Conservation (phyloP, 2,797 vertebrate species). For the Melanogrammus aeglefinus region DNA sequence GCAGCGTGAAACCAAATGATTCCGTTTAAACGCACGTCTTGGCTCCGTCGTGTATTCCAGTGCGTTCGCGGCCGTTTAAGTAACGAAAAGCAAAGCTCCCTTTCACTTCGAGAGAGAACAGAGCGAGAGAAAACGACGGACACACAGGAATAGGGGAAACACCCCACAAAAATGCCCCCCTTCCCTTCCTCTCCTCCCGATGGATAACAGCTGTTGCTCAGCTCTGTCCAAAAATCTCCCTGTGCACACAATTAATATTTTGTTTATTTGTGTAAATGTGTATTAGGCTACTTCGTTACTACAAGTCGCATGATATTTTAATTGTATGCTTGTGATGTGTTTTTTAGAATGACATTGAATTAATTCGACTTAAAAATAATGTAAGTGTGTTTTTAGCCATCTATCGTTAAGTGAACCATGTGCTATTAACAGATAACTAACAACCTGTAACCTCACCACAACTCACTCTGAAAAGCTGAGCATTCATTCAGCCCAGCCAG, state of each 20-base stretch:
- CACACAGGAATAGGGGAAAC: slow-evolving; percentile 36
- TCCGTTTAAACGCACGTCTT: neutral
- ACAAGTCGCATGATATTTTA: neutral
- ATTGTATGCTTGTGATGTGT: neutral
- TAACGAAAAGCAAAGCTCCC: neutral
- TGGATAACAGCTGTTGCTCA: slow-evolving; percentile 46
- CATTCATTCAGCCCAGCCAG: neutral
- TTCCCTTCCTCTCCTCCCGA: slow-evolving; percentile 33
- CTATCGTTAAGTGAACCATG: neutral
- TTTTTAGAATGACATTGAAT: neutral
- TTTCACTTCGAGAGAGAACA: neutral
- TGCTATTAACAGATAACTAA: neutral
- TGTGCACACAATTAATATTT: neutral
- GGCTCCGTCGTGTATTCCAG: neutral
- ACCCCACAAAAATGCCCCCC: slow-evolving; percentile 38
- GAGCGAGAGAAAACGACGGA: neutral
- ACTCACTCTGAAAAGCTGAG: neutral
- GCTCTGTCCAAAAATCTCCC: neutral
- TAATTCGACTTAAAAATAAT: neutral
- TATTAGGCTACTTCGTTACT: neutral
- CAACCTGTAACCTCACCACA: neutral
- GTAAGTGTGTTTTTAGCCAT: neutral
- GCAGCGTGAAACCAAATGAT: neutral
- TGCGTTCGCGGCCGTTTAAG: neutral
- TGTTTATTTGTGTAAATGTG: neutral